phyloP scores from a whole-genome alignment of 2,888 invertebrate genomes.

The Nymphalis polychloros region DNA sequence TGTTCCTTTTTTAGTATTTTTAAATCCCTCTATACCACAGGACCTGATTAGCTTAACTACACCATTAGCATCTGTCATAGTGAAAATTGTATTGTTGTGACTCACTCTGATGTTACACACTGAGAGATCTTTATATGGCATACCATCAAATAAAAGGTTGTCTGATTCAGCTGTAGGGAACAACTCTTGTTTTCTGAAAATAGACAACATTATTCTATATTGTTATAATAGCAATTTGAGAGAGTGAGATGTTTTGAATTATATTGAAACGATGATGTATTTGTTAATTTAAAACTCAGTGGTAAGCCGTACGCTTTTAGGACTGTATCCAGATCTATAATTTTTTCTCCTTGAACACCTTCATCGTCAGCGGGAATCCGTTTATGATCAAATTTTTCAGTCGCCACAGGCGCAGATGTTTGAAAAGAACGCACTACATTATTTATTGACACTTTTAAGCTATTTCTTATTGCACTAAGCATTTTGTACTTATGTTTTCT shows the following conservation, averaged over 20 bases:
- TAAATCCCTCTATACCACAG: conserved; percentile 96
- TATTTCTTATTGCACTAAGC: conserved; percentile 60
- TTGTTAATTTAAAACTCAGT: no score
- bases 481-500: conserved; percentile 45
- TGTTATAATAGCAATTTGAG: no score
- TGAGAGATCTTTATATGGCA: conserved; percentile 89
- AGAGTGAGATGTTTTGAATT: no score
- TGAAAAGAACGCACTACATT: conserved; percentile 58
- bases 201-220: neutral
- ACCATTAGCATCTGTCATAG: conserved; percentile 87
- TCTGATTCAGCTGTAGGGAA: conserved; percentile 90
- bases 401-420: conserved; percentile 54
- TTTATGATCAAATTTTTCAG: conserved; percentile 71
- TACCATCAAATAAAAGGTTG: conserved; percentile 86
- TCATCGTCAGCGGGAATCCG: conserved; percentile 83
- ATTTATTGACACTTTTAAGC: conserved; percentile 51
- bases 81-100: conserved; percentile 93
- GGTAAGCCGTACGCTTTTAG: conserved; percentile 78
- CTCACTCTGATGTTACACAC: conserved; percentile 91
- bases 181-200: conserved; percentile 84
- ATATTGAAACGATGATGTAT: no score
- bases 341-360: conserved; percentile 89
- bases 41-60: conserved; percentile 83
- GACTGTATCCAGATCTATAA: conserved; percentile 85
- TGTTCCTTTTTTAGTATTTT: conserved; percentile 96